Base-by-base conservation (phyloP, 30 jellyfish, hydroid and myxozoan species). In the Aurelia sp. region DNA sequence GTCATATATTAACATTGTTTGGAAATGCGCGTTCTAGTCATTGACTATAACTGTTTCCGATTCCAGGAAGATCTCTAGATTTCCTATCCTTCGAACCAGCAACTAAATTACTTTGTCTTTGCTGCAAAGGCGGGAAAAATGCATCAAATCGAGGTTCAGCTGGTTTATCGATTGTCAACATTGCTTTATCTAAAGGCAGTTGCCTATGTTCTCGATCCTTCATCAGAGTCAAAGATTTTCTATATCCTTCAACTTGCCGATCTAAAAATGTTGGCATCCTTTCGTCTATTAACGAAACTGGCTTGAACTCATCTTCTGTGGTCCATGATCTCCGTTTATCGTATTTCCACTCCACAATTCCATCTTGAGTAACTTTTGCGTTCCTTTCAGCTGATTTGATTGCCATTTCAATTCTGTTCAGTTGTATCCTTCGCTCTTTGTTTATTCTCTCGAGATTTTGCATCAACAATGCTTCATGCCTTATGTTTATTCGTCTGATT, bases 201-300 rank as follows among this genome's bases (percentile, higher is more conserved):
- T 57, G 38, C 47, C 65, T 19, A 0, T 35, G 63, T 10, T 44
- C 52, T 63, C 20, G 40, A 16, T 58, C 27, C 38, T 77, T 84
- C 67, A 74, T 41, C 18, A 71, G 67, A 20, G 73, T 71, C 24
- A 84, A 63, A 1, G 93, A 53, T n/a, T 53, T 72, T 27, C 93
- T 71, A 71, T 84, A 84, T 17, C 93, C 85, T 60, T 84, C 78
- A 15, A 84, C 69, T 61, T 84, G 93, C 67, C 88, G 79, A 57
- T 84, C 93, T 3, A 84, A 68, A 61, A 84, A 84, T 13, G 82
- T 61, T n/a, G n/a, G 69, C 27, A 30, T 27, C 8, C 76, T 59
- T 8, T 60, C 80, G 11, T 33, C 63, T 16, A 44, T 44, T 7
- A 44, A 12, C 44, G 53, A 16, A 0, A 16, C n/a, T 9, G n/a